Percentiles rank a stretch among this genome's conserved stretches.
These are phyloP conservation scores for Orthonyx spaldingii DNA, from an alignment of 2,113 vertebrate genomes.

Conservation along the genomic window DNA sequence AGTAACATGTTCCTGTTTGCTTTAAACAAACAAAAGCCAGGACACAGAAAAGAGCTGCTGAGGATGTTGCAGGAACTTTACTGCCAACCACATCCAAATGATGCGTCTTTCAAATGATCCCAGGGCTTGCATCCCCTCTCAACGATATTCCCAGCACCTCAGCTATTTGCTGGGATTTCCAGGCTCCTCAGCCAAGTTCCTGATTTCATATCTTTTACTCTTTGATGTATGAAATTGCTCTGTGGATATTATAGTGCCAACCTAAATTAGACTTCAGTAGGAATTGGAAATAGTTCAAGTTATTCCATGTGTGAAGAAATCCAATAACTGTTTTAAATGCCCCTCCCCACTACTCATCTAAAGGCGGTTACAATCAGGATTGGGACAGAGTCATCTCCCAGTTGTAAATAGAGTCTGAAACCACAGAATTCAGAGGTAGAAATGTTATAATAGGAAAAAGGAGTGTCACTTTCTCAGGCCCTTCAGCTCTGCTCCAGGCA, in stretches of 20 bases:
- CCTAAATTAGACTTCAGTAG: not conserved
- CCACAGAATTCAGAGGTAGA: not conserved
- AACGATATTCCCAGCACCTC: not conserved
- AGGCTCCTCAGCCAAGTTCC: not conserved
- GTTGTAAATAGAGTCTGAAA: not conserved
- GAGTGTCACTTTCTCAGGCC: fast-evolving
- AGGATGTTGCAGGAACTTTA: not conserved
- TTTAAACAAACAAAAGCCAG: not conserved
- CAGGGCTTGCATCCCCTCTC: not conserved
- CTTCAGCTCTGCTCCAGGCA: not conserved
- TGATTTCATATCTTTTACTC: not conserved
- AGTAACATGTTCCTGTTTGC: not conserved
- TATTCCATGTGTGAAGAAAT: not conserved
- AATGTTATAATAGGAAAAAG: not conserved
- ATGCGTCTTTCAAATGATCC: not conserved
- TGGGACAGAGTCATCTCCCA: not conserved
- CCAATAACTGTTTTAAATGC: not conserved
- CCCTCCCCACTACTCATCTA: not conserved
- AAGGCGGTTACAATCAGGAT: not conserved
- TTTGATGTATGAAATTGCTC: not conserved
- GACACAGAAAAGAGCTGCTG: not conserved
- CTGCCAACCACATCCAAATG: not conserved
- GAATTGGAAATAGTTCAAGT: not conserved
- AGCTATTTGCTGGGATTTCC: not conserved
- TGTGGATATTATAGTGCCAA: not conserved